Evolutionary conservation across 2,113 vertebrate species (phyloP).

Genomic region (Cottus gobio): DNA sequence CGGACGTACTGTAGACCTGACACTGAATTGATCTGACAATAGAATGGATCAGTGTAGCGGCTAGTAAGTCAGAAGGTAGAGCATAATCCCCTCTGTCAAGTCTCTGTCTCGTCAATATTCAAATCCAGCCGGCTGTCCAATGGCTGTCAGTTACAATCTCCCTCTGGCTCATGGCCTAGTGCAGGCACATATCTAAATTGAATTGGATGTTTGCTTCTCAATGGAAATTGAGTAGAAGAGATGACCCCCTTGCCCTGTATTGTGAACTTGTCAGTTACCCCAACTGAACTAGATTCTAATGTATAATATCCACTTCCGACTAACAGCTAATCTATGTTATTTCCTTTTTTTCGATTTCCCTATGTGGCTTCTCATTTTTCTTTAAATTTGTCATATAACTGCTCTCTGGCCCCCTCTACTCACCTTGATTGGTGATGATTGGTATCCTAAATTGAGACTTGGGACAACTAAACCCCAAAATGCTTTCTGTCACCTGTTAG

Average conservation of each 20-base stretch:
- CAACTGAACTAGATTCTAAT: constrained; percentile 55
- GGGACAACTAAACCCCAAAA: neutral
- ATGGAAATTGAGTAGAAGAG: constrained; percentile 78
- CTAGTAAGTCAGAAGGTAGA: constrained; percentile 79
- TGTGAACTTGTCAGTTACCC: constrained; percentile 76
- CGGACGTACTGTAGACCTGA: constrained; percentile 78
- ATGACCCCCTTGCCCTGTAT: constrained; percentile 67
- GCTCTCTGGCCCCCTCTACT: neutral
- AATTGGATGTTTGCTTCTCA: constrained; percentile 80
- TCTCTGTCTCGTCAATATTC: constrained; percentile 84
- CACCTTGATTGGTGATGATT: neutral
- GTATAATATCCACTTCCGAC: constrained; percentile 42
- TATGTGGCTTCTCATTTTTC: neutral
- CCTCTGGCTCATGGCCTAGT: constrained; percentile 69
- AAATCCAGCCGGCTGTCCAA: constrained; percentile 80
- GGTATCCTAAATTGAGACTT: neutral
- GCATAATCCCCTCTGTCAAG: constrained; percentile 84
- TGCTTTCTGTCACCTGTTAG: neutral
- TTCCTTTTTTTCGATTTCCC: neutral
- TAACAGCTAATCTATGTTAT: constrained; percentile 34
- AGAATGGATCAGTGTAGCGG: constrained; percentile 80
- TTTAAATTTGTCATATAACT: neutral
- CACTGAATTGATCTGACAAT: constrained; percentile 82
- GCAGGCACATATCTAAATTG: constrained; percentile 82
- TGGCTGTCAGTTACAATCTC: constrained; percentile 83